Base-by-base conservation (phyloP, 1,140 invertebrate species). In the Papilio dardanus region DNA sequence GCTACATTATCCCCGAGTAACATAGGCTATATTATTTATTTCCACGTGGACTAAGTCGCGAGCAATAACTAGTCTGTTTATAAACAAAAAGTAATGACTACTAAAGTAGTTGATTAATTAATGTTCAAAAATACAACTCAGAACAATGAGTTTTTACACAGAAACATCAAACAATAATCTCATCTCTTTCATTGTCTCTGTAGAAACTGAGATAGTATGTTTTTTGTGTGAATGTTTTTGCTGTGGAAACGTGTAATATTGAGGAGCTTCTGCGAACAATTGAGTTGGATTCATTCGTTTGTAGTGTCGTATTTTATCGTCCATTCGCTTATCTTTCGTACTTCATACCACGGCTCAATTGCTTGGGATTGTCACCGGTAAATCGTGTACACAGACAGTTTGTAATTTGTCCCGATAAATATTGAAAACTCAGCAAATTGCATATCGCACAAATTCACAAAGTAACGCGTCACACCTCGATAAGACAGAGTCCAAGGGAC, bases 291-390 rank as follows among this genome's bases (percentile, higher is more conserved):
- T 14, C 24, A 62, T 24, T 62, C 21, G 21, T 8, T 21, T 54
- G 62, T 33, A n/a, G 6, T n/a, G 65, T 67, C 24, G 7, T 31
- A 50, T 74, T 58, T 35, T 74, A 65, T 65, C 73, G 73, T 74
- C 66, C 71, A 65, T 77, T 33, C 73, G 73, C 73, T 35, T 74
- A 74, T 74, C 73, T 35, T 65, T 74, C 28, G 73, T 62, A n/a
- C 14, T 40, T 74, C 71, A 69, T 28, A 16, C 78, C 81, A 67
- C 77, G 67, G 77, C 76, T 80, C 78, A 74, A 83, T 79, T 84
- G 81, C 82, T 83, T 86, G 78, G 79, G 42, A 46, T 3, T 37
- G 35, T 37, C 35, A 37, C 35, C 8, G 35, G 35, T 14, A 1
- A 37, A 37, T 37, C 14, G 35, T 14, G 35, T 12, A 37, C 8